Evolutionary conservation across 2,113 vertebrate genomes (phyloP).

Genomic region (Cynocephalus volans): DNA sequence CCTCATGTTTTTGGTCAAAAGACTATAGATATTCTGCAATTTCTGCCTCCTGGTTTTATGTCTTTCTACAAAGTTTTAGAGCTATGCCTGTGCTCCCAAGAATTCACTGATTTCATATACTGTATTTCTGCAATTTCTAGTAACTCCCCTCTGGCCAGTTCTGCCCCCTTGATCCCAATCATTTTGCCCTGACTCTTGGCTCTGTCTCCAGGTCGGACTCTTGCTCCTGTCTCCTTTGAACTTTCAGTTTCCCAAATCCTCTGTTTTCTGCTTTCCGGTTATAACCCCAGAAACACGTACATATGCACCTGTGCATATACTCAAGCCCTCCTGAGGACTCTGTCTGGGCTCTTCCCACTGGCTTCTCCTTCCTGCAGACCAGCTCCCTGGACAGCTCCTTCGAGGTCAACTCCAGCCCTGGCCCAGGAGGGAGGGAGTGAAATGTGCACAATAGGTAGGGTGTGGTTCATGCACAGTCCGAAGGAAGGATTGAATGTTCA

Average conservation of each 20-base stretch:
- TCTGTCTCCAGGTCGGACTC: background rate
- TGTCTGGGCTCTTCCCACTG: background rate
- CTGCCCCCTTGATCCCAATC: background rate
- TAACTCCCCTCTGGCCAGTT: background rate
- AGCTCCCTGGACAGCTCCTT: background rate
- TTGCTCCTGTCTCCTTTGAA: background rate
- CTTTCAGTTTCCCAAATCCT: background rate
- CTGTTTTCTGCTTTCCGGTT: background rate
- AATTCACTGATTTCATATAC: background rate
- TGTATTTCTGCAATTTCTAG: background rate
- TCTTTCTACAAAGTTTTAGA: background rate
- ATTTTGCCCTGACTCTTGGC: background rate
- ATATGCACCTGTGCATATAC: rapidly evolving
- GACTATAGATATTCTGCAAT: background rate
- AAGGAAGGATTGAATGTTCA: background rate
- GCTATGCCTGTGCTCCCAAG: background rate
- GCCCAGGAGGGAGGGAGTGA: background rate
- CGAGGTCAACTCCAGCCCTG: background rate
- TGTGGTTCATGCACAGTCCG: background rate
- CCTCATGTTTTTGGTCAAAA: background rate
- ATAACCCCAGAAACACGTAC: background rate
- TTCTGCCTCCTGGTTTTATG: background rate
- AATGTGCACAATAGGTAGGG: background rate
- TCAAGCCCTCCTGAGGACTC: background rate
- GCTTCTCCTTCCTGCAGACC: background rate